phyloP scores from a whole-genome alignment of 1,140 invertebrate species.

The Metopolophium dirhodum region DNA sequence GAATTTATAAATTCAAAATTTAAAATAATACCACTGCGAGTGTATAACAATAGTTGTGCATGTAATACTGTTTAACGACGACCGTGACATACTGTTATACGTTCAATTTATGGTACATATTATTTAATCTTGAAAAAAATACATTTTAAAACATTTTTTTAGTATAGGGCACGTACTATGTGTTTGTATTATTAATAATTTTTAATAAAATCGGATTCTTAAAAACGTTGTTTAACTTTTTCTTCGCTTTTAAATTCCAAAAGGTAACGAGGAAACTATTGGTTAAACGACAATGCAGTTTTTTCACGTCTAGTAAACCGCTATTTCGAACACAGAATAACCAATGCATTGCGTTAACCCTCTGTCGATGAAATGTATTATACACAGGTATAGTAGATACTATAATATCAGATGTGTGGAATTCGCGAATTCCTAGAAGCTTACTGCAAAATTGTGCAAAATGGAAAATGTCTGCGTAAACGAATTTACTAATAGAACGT shows the following conservation, averaged over 20 bases:
- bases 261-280: background rate
- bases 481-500: background rate
- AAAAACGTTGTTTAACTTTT: background rate
- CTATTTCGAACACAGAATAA: background rate
- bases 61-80: background rate
- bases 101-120: background rate
- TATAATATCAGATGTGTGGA: background rate
- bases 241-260: background rate
- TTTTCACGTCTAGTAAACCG: background rate
- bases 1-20: background rate
- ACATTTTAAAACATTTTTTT: no score
- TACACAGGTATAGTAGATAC: background rate
- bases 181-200: background rate
- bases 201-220: background rate
- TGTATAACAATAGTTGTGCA: background rate
- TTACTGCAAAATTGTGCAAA: background rate
- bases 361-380: background rate
- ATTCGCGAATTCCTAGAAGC: background rate
- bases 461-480: background rate
- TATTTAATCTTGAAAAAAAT: background rate
- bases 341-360: background rate
- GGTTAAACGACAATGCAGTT: background rate
- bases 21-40: no score
- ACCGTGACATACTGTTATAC: background rate
- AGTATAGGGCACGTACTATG: no score